These are phyloP conservation scores for Diplolepis rosae DNA, from an alignment of 2,888 invertebrate genomes.

Conservation along the genomic window DNA sequence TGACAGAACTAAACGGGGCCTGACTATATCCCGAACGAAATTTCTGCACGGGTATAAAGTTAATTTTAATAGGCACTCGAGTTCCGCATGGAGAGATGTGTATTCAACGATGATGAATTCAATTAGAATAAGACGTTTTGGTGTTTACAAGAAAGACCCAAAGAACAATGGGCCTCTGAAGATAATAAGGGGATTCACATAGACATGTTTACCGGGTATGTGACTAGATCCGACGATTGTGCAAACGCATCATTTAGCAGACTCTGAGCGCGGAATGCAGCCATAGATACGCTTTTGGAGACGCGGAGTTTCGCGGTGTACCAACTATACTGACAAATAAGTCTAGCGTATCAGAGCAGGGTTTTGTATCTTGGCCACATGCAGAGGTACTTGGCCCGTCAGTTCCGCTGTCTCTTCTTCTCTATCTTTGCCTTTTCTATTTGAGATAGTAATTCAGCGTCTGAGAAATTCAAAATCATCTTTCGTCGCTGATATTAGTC, in stretches of 20 bases:
- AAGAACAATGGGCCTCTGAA: background rate
- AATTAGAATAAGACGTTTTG: background rate
- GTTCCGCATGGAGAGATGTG: background rate
- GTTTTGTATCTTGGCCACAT: constrained; percentile 16
- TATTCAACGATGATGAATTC: background rate
- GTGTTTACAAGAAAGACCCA: background rate
- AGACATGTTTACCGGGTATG: background rate
- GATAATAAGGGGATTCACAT: constrained; percentile 10
- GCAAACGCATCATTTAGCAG: constrained; percentile 42
- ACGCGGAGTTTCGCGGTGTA: constrained; percentile 41
- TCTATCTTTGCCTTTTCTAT: constrained; percentile 24
- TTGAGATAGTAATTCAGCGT: constrained; percentile 1
- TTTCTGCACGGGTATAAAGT: too few relatives aligned
- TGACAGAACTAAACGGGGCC: too few relatives aligned
- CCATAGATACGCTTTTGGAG: constrained; percentile 48
- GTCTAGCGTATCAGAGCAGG: constrained; percentile 7
- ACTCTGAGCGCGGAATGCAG: constrained; percentile 47
- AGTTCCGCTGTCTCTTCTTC: constrained; percentile 27
- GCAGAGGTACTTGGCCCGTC: constrained; percentile 25
- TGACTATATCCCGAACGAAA: too few relatives aligned
- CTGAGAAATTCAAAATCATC: constrained; percentile 10
- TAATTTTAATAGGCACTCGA: too few relatives aligned
- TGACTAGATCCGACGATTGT: constrained; percentile 4
- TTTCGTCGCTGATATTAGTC: constrained; percentile 12
- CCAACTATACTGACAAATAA: constrained; percentile 14